Conservation (phyloP, 2,797 vertebrate genomes). For the Gymnodraco acuticeps region DNA sequence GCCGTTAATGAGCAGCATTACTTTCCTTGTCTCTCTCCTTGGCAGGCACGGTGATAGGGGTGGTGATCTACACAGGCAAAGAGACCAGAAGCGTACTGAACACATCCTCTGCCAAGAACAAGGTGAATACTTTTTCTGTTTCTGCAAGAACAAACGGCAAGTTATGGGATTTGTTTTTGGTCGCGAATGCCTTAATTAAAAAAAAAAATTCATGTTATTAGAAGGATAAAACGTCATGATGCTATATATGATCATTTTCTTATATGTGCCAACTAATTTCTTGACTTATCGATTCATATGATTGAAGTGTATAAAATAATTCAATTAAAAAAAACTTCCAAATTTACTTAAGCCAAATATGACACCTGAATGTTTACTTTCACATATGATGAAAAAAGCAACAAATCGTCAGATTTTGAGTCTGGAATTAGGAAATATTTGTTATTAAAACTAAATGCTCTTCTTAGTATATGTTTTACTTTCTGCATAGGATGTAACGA, state of each 20-base stretch:
- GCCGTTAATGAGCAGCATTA: slow-evolving; percentile 78
- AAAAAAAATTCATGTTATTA: not conserved
- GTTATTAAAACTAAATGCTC: not conserved
- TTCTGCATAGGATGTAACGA: not conserved
- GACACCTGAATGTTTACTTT: not conserved
- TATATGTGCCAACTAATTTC: rapidly evolving
- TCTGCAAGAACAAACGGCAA: not conserved
- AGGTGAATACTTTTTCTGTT: slow-evolving; percentile 83
- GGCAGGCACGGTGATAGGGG: slow-evolving; percentile 97
- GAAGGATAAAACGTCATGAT: not conserved
- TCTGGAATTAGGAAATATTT: not conserved
- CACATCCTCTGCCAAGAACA: slow-evolving; percentile 96
- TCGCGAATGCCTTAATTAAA: not conserved
- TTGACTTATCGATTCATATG: not conserved
- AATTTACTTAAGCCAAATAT: not conserved
- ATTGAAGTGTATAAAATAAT: not conserved
- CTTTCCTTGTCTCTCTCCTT: slow-evolving; percentile 73
- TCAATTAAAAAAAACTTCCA: too few relatives aligned
- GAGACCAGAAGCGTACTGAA: slow-evolving; percentile 98
- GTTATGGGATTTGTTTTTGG: slow-evolving; percentile 6
- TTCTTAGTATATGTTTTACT: not conserved
- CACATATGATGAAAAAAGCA: not conserved
- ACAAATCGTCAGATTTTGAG: not conserved
- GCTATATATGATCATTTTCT: not conserved
- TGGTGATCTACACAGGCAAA: slow-evolving; percentile 98